Percentiles rank a stretch among this genome's conserved stretches.
Evolutionary conservation across 1,140 invertebrate species (phyloP).

Genomic region (Coenobita brevimanus): DNA sequence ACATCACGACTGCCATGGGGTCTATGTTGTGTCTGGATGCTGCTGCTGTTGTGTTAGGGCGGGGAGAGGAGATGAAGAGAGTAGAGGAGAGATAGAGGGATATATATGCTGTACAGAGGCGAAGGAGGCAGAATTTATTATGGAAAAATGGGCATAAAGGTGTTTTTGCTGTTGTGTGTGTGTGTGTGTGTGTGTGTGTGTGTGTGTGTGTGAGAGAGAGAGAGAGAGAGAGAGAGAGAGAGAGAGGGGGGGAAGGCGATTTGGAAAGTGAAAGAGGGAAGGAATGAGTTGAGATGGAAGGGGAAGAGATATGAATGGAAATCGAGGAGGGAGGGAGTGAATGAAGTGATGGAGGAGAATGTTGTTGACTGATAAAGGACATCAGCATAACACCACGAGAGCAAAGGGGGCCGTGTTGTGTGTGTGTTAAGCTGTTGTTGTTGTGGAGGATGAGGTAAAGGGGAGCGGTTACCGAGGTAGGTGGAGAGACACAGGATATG

Average conservation of each 20-base stretch:
- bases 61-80: too few species aligned
- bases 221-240: conserved; percentile 21
- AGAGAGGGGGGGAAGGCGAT: conserved; percentile 14
- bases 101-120: too few species aligned
- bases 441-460: background rate
- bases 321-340: background rate
- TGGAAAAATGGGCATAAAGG: background rate
- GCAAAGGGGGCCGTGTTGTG: background rate
- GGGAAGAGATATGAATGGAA: background rate
- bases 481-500: background rate
- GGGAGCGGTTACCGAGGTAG: background rate
- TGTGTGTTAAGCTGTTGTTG: background rate
- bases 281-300: background rate
- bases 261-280: conserved; percentile 11
- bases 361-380: background rate
- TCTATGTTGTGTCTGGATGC: too few species aligned
- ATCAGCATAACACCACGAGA: background rate
- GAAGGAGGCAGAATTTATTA: too few species aligned
- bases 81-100: too few species aligned
- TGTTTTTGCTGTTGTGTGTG: background rate
- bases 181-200: background rate
- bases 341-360: background rate
- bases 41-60: too few species aligned
- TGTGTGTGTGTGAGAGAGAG: conserved; percentile 2
- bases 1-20: too few species aligned